These are phyloP conservation scores for Torymus tubicola DNA, from an alignment of 2,888 invertebrate species.

Conservation along the genomic window DNA sequence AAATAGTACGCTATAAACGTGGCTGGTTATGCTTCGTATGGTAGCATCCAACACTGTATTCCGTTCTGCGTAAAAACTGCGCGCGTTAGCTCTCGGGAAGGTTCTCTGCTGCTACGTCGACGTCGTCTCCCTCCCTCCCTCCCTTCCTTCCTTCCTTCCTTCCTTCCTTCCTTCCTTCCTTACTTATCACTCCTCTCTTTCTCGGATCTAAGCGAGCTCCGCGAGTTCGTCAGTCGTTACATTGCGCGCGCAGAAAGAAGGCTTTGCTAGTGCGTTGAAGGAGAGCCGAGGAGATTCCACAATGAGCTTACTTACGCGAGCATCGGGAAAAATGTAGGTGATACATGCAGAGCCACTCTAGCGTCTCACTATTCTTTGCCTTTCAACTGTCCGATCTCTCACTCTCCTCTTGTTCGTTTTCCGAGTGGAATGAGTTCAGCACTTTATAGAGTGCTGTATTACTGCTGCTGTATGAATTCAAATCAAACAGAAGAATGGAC, in stretches of 20 bases:
- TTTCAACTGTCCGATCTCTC: background rate
- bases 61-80: too few relatives aligned
- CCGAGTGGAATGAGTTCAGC: constrained; percentile 40
- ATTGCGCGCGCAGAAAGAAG: background rate
- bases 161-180: constrained; percentile 2
- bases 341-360: background rate
- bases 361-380: background rate
- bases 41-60: too few relatives aligned
- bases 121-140: background rate
- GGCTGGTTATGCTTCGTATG: too few relatives aligned
- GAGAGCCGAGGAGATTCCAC: constrained; percentile 47
- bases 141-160: background rate
- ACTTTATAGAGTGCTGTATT: background rate
- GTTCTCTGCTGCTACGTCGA: too few relatives aligned
- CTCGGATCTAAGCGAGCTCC: constrained; percentile 1
- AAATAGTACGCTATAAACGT: too few relatives aligned
- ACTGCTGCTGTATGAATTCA: too few relatives aligned
- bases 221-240: background rate
- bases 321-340: constrained; percentile 50
- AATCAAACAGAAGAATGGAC: too few relatives aligned
- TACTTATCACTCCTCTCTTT: background rate
- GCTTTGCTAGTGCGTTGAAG: constrained; percentile 42
- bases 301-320: constrained; percentile 47
- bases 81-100: too few relatives aligned
- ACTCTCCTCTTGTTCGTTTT: constrained; percentile 6